Evolutionary conservation across 2,888 invertebrate genomes (phyloP).

Genomic region (Leptothorax acervorum): DNA sequence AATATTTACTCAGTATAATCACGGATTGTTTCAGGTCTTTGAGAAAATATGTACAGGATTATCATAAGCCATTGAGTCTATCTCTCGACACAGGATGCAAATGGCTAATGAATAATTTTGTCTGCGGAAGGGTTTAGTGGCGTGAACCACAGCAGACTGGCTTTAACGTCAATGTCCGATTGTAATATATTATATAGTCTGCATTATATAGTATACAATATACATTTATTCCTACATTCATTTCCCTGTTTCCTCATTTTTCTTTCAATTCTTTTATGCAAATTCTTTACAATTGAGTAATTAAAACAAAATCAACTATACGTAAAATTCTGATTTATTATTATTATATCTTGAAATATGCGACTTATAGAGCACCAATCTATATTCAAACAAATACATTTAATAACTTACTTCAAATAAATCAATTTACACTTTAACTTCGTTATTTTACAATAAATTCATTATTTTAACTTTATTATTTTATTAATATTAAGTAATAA

Average conservation of each 20-base stretch:
- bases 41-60: slow-evolving; percentile 35
- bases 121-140: slow-evolving; percentile 41
- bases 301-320: not conserved
- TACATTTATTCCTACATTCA: not conserved
- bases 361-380: not conserved
- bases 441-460: not conserved
- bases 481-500: not conserved
- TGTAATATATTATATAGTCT: slow-evolving; percentile 42
- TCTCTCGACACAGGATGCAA: slow-evolving; percentile 51
- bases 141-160: slow-evolving; percentile 24
- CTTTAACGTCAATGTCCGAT: slow-evolving; percentile 45
- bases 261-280: not conserved
- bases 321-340: not conserved
- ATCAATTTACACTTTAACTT: not conserved
- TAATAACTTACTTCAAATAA: not conserved
- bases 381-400: not conserved
- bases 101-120: slow-evolving; percentile 52
- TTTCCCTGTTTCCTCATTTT: not conserved
- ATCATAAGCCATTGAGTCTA: slow-evolving; percentile 46
- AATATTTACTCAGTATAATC: slow-evolving; percentile 3
- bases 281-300: not conserved
- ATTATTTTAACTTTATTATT: not conserved
- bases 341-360: not conserved
- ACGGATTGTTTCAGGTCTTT: slow-evolving; percentile 22
- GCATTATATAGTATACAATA: not conserved